Percentiles rank a stretch among this genome's conserved stretches.
Conservation (phyloP, 1,140 invertebrate genomes). For the Epicauta chinensis region DNA sequence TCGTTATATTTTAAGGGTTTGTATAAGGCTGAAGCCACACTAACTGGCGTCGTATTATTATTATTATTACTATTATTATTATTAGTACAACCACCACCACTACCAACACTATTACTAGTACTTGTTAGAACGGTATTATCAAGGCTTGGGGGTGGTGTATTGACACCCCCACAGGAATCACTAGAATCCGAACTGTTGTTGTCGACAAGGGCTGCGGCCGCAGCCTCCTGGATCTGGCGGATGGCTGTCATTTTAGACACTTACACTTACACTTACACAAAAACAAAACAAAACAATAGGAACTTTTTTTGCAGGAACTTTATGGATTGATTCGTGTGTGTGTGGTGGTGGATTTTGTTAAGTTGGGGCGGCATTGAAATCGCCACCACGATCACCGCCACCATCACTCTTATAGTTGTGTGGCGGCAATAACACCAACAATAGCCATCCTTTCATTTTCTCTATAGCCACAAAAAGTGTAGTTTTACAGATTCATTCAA, state of each 20-base stretch:
- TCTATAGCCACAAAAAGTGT: no score
- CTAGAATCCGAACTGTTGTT: slow-evolving; percentile 35
- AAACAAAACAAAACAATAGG: background rate
- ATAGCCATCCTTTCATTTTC: no score
- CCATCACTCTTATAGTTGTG: no score
- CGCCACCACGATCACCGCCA: no score
- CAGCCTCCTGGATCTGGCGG: slow-evolving; percentile 31
- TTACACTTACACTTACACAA: no score
- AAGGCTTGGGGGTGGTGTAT: no score
- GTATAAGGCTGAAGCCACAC: slow-evolving; percentile 22
- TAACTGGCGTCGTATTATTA: slow-evolving; percentile 20
- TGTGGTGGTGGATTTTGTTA: background rate
- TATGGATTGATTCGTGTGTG: background rate
- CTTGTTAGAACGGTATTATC: background rate
- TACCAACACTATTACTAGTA: background rate
- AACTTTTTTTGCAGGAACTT: background rate
- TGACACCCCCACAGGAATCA: slow-evolving; percentile 16
- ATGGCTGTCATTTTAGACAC: slow-evolving; percentile 32
- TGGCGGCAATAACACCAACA: no score
- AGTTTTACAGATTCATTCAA: no score
- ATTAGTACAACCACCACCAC: slow-evolving; percentile 30
- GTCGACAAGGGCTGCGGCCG: slow-evolving; percentile 14
- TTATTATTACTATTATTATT: slow-evolving; percentile 29
- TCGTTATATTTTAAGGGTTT: slow-evolving; percentile 40
- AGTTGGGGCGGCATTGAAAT: no score